Conservation (phyloP, 2,113 vertebrate species). For the Coturnix japonica region DNA sequence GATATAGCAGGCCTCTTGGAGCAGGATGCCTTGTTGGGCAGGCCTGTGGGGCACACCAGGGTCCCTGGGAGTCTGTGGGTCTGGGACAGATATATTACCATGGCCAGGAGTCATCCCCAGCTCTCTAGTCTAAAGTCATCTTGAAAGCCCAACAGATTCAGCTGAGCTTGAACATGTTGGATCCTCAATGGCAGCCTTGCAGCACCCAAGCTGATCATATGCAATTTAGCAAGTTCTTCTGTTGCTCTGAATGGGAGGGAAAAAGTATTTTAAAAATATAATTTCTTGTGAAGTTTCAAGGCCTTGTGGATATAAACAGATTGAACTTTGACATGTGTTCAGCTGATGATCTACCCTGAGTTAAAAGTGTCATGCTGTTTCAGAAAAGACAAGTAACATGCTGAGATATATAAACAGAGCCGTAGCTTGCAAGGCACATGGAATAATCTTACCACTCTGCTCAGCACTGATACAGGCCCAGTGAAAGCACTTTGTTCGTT, state of each 20-base stretch:
- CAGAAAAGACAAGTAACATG: neutral
- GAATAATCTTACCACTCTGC: neutral
- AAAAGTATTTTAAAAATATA: neutral
- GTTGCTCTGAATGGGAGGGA: neutral
- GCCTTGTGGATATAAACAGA: neutral
- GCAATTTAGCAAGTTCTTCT: neutral
- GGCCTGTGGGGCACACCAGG: neutral
- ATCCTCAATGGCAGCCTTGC: neutral
- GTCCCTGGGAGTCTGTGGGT: neutral
- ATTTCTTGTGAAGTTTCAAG: neutral
- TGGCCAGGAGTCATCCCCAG: neutral
- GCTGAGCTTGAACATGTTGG: neutral
- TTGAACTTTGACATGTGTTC: neutral
- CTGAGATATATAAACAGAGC: neutral
- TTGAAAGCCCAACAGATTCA: neutral
- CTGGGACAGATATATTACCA: neutral
- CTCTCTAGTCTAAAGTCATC: neutral
- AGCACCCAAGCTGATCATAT: neutral
- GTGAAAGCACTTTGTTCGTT: neutral
- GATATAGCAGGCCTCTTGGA: neutral
- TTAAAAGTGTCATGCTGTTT: neutral
- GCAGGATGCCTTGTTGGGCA: neutral
- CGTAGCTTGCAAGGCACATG: neutral
- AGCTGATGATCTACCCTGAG: neutral
- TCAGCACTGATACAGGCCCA: neutral